phyloP scores from a whole-genome alignment of 2,113 vertebrate species.

The Apteryx owenii region DNA sequence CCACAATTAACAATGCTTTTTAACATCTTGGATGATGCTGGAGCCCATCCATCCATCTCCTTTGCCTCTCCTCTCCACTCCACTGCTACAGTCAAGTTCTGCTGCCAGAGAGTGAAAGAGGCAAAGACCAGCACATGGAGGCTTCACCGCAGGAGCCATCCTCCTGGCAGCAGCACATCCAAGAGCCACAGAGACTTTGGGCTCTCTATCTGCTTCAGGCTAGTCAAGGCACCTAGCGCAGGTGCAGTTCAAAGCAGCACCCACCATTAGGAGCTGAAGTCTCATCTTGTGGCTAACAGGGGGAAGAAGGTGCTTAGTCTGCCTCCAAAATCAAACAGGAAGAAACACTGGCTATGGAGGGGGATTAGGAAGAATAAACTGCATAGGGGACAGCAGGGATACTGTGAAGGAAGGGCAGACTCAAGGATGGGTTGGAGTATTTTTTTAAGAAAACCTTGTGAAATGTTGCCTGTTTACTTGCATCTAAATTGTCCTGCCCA shows the following conservation, averaged over 20 bases:
- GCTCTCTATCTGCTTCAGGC: background rate
- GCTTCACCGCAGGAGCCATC: background rate
- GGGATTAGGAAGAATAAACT: background rate
- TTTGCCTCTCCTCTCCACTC: background rate
- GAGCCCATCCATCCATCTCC: background rate
- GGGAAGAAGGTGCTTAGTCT: too few relatives aligned
- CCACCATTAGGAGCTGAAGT: too few relatives aligned
- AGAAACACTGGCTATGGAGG: background rate
- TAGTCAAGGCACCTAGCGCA: background rate
- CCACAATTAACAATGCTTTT: background rate
- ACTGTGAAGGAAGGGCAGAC: background rate
- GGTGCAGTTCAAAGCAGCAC: background rate
- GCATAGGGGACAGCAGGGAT: background rate
- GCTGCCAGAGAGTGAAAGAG: background rate
- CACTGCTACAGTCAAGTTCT: background rate
- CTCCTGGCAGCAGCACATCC: background rate
- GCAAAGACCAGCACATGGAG: background rate
- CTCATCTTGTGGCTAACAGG: too few relatives aligned
- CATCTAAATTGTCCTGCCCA: background rate
- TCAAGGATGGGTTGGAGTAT: background rate
- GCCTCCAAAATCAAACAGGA: too few relatives aligned
- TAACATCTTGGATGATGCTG: background rate
- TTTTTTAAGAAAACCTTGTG: background rate
- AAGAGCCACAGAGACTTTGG: background rate
- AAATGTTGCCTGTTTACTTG: background rate